Evolutionary conservation across 1,140 invertebrate genomes (phyloP), one percentile per base, ranked within the genome.

Genomic region (Drosophila pandora): DNA sequence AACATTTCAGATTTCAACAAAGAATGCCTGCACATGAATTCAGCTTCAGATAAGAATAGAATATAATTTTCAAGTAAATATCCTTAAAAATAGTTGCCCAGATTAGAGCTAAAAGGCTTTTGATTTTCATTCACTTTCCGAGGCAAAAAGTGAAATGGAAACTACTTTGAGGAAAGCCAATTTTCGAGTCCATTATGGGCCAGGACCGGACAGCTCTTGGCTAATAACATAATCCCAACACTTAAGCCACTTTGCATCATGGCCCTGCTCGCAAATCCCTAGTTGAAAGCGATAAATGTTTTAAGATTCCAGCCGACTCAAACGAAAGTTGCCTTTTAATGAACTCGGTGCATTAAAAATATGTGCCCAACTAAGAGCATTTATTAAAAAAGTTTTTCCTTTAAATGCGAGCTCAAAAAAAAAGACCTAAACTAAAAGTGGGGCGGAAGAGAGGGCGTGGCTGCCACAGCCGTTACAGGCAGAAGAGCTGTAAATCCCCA

Each of bases 341-440:
- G 83, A 87, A 87, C 71, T 87, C 67, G 52, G 57, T 79, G 79
- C 79, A 87, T 83, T 79, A 87, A 88, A 87, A 88, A 87, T 87
- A 87, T 87, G 83, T 88, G 79, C 83, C 69, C 63, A 88, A 87
- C 83, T 87, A 82, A 87, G 79, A 88, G 83, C 83, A 87, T 88
- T 87, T 83, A 87, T 87, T 87, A 87, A 88, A 85, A 87, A 87
- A 88, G 82, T 87, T 87, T 87, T 34, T 73, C 59, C 79, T 79
- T 88, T 77, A 83, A 87, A 88, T 73, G 76, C 34, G 54, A 65
- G 17, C n/a, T 6, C 61, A 52, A 48, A 79, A 67, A 72, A 50
- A 56, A 21, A 17, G 17, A 22, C 13, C 25, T 21, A 58, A 60
- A 61, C 50, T 49, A 13, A 39, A 30, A 49, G n/a, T 47, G 48